Conservation (phyloP, 2,888 invertebrate genomes). For the Aphodius sticticus region DNA sequence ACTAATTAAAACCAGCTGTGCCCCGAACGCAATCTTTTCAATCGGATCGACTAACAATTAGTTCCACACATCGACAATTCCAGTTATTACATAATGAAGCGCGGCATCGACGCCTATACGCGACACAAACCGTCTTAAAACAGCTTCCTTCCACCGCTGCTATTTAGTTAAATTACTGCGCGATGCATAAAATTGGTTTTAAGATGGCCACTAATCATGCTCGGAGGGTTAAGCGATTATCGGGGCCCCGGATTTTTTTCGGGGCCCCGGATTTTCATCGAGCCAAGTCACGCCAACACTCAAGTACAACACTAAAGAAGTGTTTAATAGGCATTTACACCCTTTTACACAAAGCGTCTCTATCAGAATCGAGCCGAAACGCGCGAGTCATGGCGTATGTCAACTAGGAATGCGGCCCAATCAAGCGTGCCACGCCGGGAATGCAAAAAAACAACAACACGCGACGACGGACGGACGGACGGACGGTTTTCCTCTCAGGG, state of each 20-base stretch:
- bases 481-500: neutral
- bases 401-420: slow-evolving; percentile 56
- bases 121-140: slow-evolving; percentile 28
- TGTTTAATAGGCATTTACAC: slow-evolving; percentile 58
- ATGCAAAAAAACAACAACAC: slow-evolving; percentile 45
- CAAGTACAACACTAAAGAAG: slow-evolving; percentile 40
- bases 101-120: slow-evolving; percentile 9
- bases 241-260: slow-evolving; percentile 31
- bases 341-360: slow-evolving; percentile 57
- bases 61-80: slow-evolving; percentile 35
- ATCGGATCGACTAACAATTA: slow-evolving; percentile 33
- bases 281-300: slow-evolving; percentile 24
- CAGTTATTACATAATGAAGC: slow-evolving; percentile 33
- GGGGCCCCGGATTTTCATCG: slow-evolving; percentile 21
- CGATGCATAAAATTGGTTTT: slow-evolving; percentile 46
- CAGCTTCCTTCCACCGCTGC: slow-evolving; percentile 11
- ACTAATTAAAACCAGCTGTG: slow-evolving; percentile 32
- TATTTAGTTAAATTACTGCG: slow-evolving; percentile 37
- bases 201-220: slow-evolving; percentile 41
- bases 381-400: slow-evolving; percentile 56
- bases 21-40: slow-evolving; percentile 26
- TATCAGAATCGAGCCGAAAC: slow-evolving; percentile 48
- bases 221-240: slow-evolving; percentile 45
- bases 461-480: neutral
- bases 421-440: slow-evolving; percentile 47